phyloP scores from a whole-genome alignment of 2,797 vertebrate genomes.

The Anguilla anguilla region DNA sequence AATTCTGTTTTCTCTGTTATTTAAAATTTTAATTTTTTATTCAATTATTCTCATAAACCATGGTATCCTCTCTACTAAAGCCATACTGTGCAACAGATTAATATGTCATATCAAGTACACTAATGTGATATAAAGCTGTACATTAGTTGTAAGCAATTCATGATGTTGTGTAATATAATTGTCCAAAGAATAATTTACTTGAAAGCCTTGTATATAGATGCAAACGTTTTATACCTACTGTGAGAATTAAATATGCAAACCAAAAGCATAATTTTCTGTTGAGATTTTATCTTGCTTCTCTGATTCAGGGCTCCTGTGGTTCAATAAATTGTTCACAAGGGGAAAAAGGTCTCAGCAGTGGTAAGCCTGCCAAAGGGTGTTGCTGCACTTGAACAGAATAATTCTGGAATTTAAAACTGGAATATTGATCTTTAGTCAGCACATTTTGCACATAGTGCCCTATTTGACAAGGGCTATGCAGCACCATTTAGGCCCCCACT shows the following conservation, averaged over 20 bases:
- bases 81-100: not conserved
- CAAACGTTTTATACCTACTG: conserved; percentile 28
- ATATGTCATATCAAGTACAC: not conserved
- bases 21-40: conserved; percentile 9
- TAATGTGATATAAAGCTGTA: conserved; percentile 6
- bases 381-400: conserved; percentile 23
- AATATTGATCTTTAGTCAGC: conserved; percentile 23
- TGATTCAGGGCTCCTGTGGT: not conserved
- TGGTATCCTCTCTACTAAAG: not conserved
- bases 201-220: conserved; percentile 27
- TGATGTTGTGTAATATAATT: conserved; percentile 11
- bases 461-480: not conserved
- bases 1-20: not conserved
- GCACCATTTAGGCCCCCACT: not conserved
- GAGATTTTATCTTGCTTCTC: not conserved
- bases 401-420: conserved; percentile 17
- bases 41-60: not conserved
- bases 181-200: conserved; percentile 6
- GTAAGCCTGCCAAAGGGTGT: not conserved
- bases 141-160: conserved; percentile 7
- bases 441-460: conserved; percentile 24
- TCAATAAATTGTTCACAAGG: not conserved
- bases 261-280: not conserved
- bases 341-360: not conserved
- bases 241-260: conserved; percentile 24